phyloP scores from a whole-genome alignment of 2,797 vertebrate genomes.

The Bothrops alternatus region DNA sequence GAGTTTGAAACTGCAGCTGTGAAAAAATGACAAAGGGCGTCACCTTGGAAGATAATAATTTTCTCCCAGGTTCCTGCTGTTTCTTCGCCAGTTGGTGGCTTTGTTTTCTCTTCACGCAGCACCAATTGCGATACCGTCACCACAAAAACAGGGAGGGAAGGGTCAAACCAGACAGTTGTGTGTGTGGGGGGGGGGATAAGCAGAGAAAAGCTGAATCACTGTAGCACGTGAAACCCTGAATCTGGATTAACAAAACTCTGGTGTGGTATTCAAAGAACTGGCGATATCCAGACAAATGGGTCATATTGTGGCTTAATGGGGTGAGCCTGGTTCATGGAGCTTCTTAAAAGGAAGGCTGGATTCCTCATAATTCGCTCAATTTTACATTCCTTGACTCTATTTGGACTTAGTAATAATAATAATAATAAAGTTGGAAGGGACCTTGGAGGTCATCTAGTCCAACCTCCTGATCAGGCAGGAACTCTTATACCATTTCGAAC shows the following conservation, averaged over 20 bases:
- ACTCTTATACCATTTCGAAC: too few species aligned
- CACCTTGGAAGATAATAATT: slow-evolving; percentile 55
- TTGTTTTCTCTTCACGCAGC: not conserved
- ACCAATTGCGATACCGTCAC: not conserved
- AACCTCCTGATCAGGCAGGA: too few species aligned
- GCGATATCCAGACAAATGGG: not conserved
- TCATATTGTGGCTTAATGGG: not conserved
- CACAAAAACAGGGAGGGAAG: too few species aligned
- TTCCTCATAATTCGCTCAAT: not conserved
- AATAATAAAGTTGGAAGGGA: too few species aligned
- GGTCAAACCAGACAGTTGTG: not conserved
- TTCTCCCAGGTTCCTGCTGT: slow-evolving; percentile 22
- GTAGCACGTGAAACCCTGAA: not conserved
- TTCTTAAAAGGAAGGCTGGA: not conserved
- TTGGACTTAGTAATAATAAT: too few species aligned
- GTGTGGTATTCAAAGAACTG: not conserved
- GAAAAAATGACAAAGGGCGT: slow-evolving; percentile 46
- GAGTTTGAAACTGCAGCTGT: slow-evolving; percentile 78
- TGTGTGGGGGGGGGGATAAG: not conserved
- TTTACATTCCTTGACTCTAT: not conserved
- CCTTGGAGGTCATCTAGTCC: too few species aligned
- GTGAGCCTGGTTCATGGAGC: not conserved
- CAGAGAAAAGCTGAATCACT: not conserved
- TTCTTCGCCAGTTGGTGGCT: slow-evolving; percentile 4
- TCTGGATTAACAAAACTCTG: not conserved